Conservation (phyloP, 2,113 vertebrate genomes). For the Xenopus tropicalis region DNA sequence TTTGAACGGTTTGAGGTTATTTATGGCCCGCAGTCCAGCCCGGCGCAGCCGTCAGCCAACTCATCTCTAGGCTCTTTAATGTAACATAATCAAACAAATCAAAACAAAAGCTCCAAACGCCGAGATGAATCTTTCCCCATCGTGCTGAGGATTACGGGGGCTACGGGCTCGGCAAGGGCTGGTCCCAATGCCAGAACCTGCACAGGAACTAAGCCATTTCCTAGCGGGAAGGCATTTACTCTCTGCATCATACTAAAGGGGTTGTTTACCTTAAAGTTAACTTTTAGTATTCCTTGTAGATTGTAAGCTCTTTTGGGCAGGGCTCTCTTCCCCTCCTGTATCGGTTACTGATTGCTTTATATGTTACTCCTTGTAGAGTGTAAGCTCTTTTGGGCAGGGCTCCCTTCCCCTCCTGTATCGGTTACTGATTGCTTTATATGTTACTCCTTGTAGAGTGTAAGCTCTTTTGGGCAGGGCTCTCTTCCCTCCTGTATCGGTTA, state of each 20-base stretch:
- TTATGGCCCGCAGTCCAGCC: constrained; percentile 5
- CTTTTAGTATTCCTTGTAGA: neutral
- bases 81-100: constrained; percentile 24
- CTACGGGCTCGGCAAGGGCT: neutral
- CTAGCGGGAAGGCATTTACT: neutral
- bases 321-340: too few species aligned
- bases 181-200: neutral
- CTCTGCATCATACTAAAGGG: too few species aligned
- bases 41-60: neutral
- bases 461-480: too few species aligned
- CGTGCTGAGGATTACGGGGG: neutral
- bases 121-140: neutral
- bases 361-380: too few species aligned
- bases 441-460: too few species aligned
- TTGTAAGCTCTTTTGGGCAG: too few species aligned
- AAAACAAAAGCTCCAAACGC: neutral
- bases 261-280: too few species aligned
- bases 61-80: neutral
- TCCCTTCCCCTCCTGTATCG: too few species aligned
- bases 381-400: too few species aligned
- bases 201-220: neutral
- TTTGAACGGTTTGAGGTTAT: neutral
- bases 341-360: too few species aligned
- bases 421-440: too few species aligned
- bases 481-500: too few species aligned